Percentiles rank a stretch among this genome's conserved stretches.
phyloP scores from a whole-genome alignment of 1,140 invertebrate species.

The Drosophila lini region DNA sequence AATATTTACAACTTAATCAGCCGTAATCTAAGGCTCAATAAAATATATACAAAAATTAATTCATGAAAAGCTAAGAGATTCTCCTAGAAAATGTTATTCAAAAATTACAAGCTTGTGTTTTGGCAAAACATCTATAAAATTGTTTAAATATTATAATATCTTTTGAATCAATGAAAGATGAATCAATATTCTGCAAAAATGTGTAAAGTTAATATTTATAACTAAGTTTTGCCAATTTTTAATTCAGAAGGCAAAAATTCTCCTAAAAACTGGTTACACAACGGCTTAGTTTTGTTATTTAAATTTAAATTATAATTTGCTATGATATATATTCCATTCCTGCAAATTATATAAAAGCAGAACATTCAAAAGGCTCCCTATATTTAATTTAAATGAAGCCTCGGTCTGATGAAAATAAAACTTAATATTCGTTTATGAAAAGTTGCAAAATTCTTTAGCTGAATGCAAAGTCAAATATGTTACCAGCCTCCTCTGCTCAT shows the following conservation, averaged over 20 bases:
- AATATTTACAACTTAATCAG: neutral
- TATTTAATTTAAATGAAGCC: neutral
- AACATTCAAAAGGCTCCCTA: neutral
- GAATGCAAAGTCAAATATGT: constrained; percentile 4
- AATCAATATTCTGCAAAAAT: too few relatives aligned
- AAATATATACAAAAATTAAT: too few relatives aligned
- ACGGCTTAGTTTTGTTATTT: neutral
- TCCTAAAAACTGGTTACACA: too few relatives aligned
- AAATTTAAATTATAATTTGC: neutral
- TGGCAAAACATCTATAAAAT: neutral
- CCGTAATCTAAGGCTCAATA: neutral
- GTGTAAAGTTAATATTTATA: neutral
- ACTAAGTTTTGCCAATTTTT: neutral
- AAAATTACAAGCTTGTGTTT: neutral
- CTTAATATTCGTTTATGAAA: constrained; percentile 4
- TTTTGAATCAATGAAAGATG: too few relatives aligned
- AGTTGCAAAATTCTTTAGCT: neutral
- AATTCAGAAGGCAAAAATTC: neutral
- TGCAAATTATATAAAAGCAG: neutral
- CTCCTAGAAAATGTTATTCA: neutral
- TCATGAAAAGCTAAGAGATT: neutral
- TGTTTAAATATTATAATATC: too few relatives aligned
- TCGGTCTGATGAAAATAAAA: neutral
- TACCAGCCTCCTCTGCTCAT: neutral
- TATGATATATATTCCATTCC: neutral